Conservation (phyloP, 2,113 vertebrate species). For the Panthera tigris region DNA sequence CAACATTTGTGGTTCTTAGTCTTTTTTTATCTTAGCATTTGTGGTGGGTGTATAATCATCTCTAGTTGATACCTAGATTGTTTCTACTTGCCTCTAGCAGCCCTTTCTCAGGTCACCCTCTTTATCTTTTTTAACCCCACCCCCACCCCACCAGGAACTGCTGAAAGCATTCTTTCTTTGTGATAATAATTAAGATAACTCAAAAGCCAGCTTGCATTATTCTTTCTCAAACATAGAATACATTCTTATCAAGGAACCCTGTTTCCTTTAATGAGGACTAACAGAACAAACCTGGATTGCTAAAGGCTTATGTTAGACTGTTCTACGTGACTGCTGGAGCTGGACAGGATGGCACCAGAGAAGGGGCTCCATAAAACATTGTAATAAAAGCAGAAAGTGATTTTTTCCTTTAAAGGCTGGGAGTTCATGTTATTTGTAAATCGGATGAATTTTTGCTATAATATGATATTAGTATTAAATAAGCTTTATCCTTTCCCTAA, state of each 20-base stretch:
- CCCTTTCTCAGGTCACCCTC: background rate
- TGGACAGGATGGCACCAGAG: background rate
- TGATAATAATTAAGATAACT: slow-evolving; percentile 18
- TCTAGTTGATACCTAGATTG: background rate
- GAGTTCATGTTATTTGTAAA: slow-evolving; percentile 14
- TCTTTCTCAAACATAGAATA: slow-evolving; percentile 13
- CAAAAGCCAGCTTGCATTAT: background rate
- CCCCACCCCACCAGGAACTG: background rate
- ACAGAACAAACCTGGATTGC: background rate
- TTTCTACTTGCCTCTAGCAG: background rate
- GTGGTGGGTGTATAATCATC: background rate
- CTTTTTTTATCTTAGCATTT: slow-evolving; percentile 20
- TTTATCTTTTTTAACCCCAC: background rate
- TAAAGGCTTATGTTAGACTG: background rate
- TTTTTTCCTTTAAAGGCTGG: background rate
- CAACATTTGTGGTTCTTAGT: background rate
- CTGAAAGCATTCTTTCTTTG: slow-evolving; percentile 1
- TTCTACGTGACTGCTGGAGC: background rate
- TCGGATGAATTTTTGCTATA: background rate
- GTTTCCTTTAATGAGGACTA: background rate
- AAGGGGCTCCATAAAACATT: background rate
- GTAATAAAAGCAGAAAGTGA: background rate
- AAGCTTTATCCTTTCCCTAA: background rate
- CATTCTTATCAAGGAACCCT: background rate
- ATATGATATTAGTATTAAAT: background rate